Evolutionary conservation across 2,888 invertebrate genomes (phyloP).

Genomic region (Sialis lutaria): DNA sequence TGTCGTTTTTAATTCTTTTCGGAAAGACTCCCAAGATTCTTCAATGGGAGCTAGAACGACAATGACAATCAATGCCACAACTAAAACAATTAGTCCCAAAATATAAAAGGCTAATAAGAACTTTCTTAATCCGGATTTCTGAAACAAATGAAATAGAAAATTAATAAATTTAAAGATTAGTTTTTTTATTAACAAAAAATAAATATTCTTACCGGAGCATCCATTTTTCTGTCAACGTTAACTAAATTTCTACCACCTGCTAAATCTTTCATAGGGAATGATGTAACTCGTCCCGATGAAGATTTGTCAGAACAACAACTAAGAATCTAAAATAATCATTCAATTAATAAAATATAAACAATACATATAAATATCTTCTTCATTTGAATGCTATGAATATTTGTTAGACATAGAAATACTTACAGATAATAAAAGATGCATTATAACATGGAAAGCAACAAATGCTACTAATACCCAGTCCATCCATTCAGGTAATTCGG

Average conservation of each 20-base stretch:
- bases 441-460: slow-evolving; percentile 74
- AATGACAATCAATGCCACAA: slow-evolving; percentile 55
- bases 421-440: slow-evolving; percentile 75
- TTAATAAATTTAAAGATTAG: not conserved
- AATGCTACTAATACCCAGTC: slow-evolving; percentile 79
- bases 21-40: slow-evolving; percentile 30
- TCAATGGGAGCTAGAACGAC: slow-evolving; percentile 60
- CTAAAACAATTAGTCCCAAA: slow-evolving; percentile 48
- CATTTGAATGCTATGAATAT: too few species aligned
- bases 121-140: slow-evolving; percentile 66
- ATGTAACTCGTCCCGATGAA: slow-evolving; percentile 52
- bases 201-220: slow-evolving; percentile 50
- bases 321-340: slow-evolving; percentile 42
- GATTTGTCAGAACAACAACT: slow-evolving; percentile 61
- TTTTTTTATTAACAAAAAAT: not conserved
- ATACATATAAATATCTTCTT: not conserved
- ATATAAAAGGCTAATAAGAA: slow-evolving; percentile 62
- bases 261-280: slow-evolving; percentile 76
- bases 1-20: not conserved
- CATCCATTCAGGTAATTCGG: slow-evolving; percentile 71
- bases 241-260: slow-evolving; percentile 42
- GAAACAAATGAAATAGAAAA: slow-evolving; percentile 18
- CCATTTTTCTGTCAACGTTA: slow-evolving; percentile 51
- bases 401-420: slow-evolving; percentile 20
- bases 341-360: slow-evolving; percentile 3